Evolutionary conservation across 2,113 vertebrate species (phyloP).

Genomic region (Micromys minutus): DNA sequence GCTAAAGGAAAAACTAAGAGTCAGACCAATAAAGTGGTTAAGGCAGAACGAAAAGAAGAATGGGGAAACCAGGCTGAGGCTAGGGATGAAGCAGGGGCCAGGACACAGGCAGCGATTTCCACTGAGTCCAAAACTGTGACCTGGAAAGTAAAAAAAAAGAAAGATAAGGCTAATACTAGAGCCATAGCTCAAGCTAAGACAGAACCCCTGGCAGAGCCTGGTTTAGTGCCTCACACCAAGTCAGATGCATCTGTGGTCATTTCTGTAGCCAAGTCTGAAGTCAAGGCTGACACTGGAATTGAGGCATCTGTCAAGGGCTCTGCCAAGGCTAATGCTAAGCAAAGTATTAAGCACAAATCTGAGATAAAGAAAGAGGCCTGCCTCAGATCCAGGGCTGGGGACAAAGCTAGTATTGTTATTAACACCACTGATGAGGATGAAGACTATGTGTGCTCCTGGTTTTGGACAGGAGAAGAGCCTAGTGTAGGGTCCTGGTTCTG

Average conservation of each 20-base stretch:
- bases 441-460: slow-evolving; percentile 74
- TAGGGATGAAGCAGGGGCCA: slow-evolving; percentile 36
- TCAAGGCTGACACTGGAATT: slow-evolving; percentile 29
- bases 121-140: slow-evolving; percentile 47
- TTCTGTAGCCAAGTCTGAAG: slow-evolving; percentile 43
- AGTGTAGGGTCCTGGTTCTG: slow-evolving; percentile 78
- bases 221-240: slow-evolving; percentile 12
- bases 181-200: slow-evolving; percentile 41
- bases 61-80: slow-evolving; percentile 26
- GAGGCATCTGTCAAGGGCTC: neutral
- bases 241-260: slow-evolving; percentile 27
- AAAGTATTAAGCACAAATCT: neutral
- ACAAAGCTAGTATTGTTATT: slow-evolving; percentile 43
- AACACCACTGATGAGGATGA: slow-evolving; percentile 56
- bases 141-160: slow-evolving; percentile 54
- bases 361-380: slow-evolving; percentile 32
- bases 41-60: slow-evolving; percentile 50
- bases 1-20: slow-evolving; percentile 34
- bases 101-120: slow-evolving; percentile 17
- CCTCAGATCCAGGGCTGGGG: slow-evolving; percentile 19
- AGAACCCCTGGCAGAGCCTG: slow-evolving; percentile 23
- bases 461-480: slow-evolving; percentile 74
- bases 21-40: slow-evolving; percentile 50
- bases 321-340: slow-evolving; percentile 31
- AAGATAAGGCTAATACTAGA: slow-evolving; percentile 43